Percentiles rank a stretch among this genome's conserved stretches.
Conservation (phyloP, 2,888 invertebrate species). For the Epistrophella euchroma region DNA sequence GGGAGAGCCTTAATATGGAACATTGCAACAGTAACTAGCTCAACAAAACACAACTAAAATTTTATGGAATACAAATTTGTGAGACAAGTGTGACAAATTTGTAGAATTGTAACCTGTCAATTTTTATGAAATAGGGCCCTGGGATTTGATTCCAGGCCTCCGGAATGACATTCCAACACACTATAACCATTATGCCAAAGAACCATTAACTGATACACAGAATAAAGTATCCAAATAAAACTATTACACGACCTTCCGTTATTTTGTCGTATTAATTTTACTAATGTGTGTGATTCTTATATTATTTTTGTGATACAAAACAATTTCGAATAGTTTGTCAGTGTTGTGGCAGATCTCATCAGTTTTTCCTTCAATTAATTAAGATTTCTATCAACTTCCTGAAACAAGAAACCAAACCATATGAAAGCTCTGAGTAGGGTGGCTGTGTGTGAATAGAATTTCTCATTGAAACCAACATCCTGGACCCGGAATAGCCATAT, state of each 20-base stretch:
- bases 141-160: no score
- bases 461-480: slow-evolving; percentile 25
- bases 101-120: no score
- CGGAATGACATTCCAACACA: no score
- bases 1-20: no score
- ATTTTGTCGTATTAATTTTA: background rate
- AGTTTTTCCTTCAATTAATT: slow-evolving; percentile 50
- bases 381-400: slow-evolving; percentile 53
- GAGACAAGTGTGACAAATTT: no score
- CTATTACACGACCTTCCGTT: background rate
- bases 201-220: no score
- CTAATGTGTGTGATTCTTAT: slow-evolving; percentile 2
- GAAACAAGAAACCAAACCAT: slow-evolving; percentile 3
- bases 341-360: background rate
- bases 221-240: background rate
- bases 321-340: slow-evolving; percentile 39
- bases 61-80: no score
- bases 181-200: no score
- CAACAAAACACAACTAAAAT: no score
- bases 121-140: no score
- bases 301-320: background rate
- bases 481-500: slow-evolving; percentile 32
- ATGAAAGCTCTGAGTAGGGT: slow-evolving; percentile 3
- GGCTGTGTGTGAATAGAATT: background rate
- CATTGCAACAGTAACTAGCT: no score